Evolutionary conservation across 2,797 vertebrate species (phyloP).

Genomic region (Leucoraja ocellata): DNA sequence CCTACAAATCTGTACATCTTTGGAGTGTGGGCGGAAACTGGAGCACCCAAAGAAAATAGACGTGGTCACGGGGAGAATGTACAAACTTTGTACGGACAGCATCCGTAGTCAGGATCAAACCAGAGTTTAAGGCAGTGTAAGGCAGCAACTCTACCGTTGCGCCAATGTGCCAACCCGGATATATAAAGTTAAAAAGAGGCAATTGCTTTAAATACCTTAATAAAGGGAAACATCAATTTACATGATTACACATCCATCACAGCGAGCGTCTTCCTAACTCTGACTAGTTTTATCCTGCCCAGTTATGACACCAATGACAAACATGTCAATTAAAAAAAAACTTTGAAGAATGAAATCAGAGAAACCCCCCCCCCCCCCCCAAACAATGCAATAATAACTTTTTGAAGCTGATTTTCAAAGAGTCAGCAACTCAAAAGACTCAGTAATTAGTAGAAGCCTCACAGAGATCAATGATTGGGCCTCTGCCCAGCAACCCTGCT

Average conservation of each 20-base stretch:
- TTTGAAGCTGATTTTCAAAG: conserved; percentile 23
- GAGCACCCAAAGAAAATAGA: no score
- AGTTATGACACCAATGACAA: not conserved
- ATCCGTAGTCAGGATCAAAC: no score
- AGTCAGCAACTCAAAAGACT: not conserved
- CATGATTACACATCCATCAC: not conserved
- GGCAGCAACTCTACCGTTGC: no score
- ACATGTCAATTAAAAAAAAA: not conserved
- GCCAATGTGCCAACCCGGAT: no score
- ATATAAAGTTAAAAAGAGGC: not conserved
- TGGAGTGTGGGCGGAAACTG: no score
- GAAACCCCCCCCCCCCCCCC: no score
- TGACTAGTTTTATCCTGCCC: not conserved
- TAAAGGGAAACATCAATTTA: not conserved
- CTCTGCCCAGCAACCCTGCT: not conserved
- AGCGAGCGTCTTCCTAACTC: not conserved
- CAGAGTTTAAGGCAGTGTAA: no score
- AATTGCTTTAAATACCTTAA: conserved; percentile 24
- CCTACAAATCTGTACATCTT: no score
- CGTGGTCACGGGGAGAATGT: no score
- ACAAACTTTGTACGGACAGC: no score
- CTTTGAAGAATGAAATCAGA: not conserved
- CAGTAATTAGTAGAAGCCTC: not conserved
- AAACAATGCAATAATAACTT: not conserved
- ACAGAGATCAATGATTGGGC: conserved; percentile 15